Percentiles rank a stretch among this genome's conserved stretches.
phyloP scores from a whole-genome alignment of 64 coral and sea anemone genomes.

The Actinia equina region DNA sequence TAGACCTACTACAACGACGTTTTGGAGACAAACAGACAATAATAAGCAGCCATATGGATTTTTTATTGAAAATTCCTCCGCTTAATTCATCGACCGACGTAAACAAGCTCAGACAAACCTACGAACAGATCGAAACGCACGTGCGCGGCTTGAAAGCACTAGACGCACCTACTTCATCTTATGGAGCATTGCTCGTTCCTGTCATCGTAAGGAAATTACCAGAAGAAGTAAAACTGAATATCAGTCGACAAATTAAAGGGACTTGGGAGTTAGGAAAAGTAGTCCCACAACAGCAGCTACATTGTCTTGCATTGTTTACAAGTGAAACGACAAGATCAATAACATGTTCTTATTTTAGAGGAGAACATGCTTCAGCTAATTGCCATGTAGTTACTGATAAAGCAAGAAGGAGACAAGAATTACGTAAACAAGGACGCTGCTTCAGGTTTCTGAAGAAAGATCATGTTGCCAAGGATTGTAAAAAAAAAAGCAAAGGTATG shows the following conservation, averaged over 20 bases:
- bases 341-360: background rate
- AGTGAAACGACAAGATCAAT: too few species aligned
- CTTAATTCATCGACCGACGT: background rate
- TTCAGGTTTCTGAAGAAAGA: conserved; percentile 38
- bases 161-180: conserved; percentile 15
- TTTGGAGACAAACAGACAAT: too few species aligned
- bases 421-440: conserved; percentile 30
- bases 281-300: background rate
- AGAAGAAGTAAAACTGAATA: background rate
- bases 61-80: too few species aligned
- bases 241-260: conserved; percentile 18
- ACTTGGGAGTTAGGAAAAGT: background rate
- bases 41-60: too few species aligned
- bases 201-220: background rate
- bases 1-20: too few species aligned
- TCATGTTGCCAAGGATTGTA: conserved; percentile 29
- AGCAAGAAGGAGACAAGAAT: background rate
- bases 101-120: background rate
- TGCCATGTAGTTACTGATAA: conserved; percentile 18
- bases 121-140: conserved; percentile 5
- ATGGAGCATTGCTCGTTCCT: background rate
- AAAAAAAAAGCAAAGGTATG: conserved; percentile 1
- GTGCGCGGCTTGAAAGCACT: conserved; percentile 6
- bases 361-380: background rate
- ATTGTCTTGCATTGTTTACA: background rate